These are phyloP conservation scores for Drosophila paramelanica DNA, from an alignment of 2,888 invertebrate genomes.

Conservation along the genomic window DNA sequence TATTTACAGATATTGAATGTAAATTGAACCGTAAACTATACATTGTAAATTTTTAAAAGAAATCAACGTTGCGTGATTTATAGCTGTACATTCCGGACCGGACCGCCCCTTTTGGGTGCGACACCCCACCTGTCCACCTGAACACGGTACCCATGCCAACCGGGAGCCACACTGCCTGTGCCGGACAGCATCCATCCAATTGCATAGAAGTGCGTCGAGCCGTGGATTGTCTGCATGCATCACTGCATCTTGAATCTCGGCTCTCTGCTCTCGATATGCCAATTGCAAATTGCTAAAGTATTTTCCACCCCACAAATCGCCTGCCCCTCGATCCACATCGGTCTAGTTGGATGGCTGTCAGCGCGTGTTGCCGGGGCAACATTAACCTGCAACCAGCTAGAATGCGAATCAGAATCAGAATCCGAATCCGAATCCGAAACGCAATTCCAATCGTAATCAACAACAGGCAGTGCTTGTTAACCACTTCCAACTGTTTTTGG, in stretches of 20 bases:
- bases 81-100: slow-evolving; percentile 21
- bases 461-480: slow-evolving; percentile 52
- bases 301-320: background rate
- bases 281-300: slow-evolving; percentile 22
- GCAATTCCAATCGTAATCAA: slow-evolving; percentile 35
- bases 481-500: slow-evolving; percentile 40
- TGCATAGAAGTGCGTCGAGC: slow-evolving; percentile 63
- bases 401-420: slow-evolving; percentile 20
- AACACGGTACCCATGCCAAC: slow-evolving; percentile 42
- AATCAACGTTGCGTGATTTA: slow-evolving; percentile 44
- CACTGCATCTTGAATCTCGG: slow-evolving; percentile 59
- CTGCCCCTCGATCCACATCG: background rate
- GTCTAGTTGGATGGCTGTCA: slow-evolving; percentile 3
- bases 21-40: slow-evolving; percentile 41
- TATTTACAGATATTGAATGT: slow-evolving; percentile 1
- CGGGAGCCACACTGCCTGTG: slow-evolving; percentile 2
- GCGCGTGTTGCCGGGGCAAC: slow-evolving; percentile 67
- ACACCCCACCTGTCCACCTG: background rate
- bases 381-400: slow-evolving; percentile 53
- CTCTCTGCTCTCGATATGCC: slow-evolving; percentile 26
- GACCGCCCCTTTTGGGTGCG: background rate
- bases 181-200: slow-evolving; percentile 24
- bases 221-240: slow-evolving; percentile 67
- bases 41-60: slow-evolving; percentile 35
- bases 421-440: slow-evolving; percentile 4